Evolutionary conservation across 2,797 vertebrate genomes (phyloP), one percentile per base, ranked within the genome.

Genomic region (Malacoctenus gilli): DNA sequence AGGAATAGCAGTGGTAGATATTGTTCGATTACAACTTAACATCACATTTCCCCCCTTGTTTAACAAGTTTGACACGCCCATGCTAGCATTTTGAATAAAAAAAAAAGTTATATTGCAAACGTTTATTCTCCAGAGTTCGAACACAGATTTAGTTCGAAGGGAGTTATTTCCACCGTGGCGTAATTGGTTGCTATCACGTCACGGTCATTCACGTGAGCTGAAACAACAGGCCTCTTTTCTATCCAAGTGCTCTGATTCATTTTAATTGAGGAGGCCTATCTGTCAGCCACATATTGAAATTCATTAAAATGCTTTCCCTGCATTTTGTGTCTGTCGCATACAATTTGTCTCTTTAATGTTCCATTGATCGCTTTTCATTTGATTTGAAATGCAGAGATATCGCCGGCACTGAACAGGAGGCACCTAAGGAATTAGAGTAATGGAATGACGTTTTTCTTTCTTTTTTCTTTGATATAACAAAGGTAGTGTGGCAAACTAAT

Each of bases 351-450:
- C 76, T 78, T 84, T 89, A 86, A 87, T 83, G 85, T 81, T 82
- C 68, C 82, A 86, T 89, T 87, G 83, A 91, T 91, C 59, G 59
- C 72, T 72, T 79, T 85, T 83, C 59, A 87, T 91, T 87, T 85
- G 80, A 89, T 88, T 84, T 84, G 75, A 87, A 88, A 88, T 80
- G 75, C 81, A 67, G 68, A 80, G 82, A 75, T 77, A 78, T 84
- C 74, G 59, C 82, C 21, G 20, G 56, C 59, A 53, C 68, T 18
- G 55, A 74, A 71, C 69, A 72, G 63, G 68, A 71, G 58, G 72
- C 76, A 87, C 83, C 85, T 72, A 65, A 75, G 73, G 85, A 89
- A 87, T 90, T 80, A 89, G 79, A 88, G 82, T 83, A 89, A 91
- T 89, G 79, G 75, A 88, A 84, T 79, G 28, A 60, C 23, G 22